Percentiles rank a stretch among this genome's conserved stretches.
These are phyloP conservation scores for Hippocampus comes DNA, from an alignment of 2,113 vertebrate species.

Conservation along the genomic window DNA sequence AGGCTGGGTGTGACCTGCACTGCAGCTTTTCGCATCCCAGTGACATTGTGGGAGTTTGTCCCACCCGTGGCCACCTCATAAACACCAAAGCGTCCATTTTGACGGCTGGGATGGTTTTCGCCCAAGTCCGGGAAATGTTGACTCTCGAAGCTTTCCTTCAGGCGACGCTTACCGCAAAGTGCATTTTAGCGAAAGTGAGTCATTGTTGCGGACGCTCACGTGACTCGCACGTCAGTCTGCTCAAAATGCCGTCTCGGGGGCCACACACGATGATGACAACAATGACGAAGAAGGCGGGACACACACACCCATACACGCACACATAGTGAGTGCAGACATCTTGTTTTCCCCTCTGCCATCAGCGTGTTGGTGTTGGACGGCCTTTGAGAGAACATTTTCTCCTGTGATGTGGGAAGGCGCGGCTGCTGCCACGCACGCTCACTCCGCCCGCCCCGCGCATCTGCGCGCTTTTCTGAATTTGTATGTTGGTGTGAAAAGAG, in stretches of 20 bases:
- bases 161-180: no score
- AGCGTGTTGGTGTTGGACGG: slow-evolving; percentile 21
- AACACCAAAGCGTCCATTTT: not conserved
- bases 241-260: not conserved
- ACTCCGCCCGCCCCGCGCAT: slow-evolving; percentile 17
- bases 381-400: slow-evolving; percentile 22
- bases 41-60: not conserved
- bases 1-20: no score
- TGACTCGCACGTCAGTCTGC: not conserved
- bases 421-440: slow-evolving; percentile 34
- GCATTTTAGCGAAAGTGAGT: not conserved
- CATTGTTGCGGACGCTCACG: not conserved
- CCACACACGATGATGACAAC: not conserved
- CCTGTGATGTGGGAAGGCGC: slow-evolving; percentile 41
- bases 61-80: not conserved
- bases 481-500: not conserved
- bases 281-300: slow-evolving; percentile 7
- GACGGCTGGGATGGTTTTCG: not conserved
- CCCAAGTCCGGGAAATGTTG: not conserved
- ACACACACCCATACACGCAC: not conserved
- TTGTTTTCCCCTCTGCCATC: slow-evolving; percentile 12
- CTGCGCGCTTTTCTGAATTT: slow-evolving; percentile 20
- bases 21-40: not conserved
- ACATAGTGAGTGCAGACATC: not conserved
- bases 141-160: not conserved